These are phyloP conservation scores for Plagodis pulveraria DNA, from an alignment of 2,888 invertebrate species.

Conservation along the genomic window DNA sequence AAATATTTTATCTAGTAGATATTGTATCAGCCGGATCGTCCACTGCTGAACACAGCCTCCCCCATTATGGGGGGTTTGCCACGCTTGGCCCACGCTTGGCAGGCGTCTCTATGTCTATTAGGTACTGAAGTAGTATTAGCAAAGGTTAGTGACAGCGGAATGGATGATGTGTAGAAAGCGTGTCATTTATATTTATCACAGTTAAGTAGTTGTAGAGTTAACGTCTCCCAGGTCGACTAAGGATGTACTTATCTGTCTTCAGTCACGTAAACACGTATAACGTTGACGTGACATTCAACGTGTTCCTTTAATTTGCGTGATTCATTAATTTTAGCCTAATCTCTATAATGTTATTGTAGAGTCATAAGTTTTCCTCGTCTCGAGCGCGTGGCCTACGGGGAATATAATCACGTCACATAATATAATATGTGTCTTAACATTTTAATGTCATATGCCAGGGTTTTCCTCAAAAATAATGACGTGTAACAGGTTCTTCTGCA, in stretches of 20 bases:
- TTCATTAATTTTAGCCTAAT: conserved; percentile 23
- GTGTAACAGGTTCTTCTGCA: conserved; percentile 29
- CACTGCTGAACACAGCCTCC: too few relatives aligned
- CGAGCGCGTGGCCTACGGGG: conserved; percentile 15
- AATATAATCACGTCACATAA: conserved; percentile 31
- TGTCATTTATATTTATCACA: conserved; percentile 11
- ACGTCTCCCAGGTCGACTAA: conserved; percentile 5
- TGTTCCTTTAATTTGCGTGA: conserved; percentile 21
- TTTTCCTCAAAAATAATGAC: conserved; percentile 23
- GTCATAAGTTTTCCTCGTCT: conserved; percentile 28
- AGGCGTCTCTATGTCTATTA: too few relatives aligned
- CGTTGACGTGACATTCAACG: conserved; percentile 20
- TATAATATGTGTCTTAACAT: conserved; percentile 2
- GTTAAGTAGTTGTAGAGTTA: conserved; percentile 6
- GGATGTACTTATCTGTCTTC: conserved; percentile 29
- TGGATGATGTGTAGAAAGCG: conserved; percentile 6
- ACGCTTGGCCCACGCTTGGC: too few relatives aligned
- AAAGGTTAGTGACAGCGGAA: neutral
- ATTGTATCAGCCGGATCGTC: too few relatives aligned
- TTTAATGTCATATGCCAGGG: conserved; percentile 9
- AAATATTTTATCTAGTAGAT: neutral
- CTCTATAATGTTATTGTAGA: conserved; percentile 3
- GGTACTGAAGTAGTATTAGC: neutral
- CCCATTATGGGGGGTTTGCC: too few relatives aligned
- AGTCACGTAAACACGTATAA: conserved; percentile 41